phyloP scores from a whole-genome alignment of 2,888 invertebrate genomes.

The Drosophila suboccidentalis region DNA sequence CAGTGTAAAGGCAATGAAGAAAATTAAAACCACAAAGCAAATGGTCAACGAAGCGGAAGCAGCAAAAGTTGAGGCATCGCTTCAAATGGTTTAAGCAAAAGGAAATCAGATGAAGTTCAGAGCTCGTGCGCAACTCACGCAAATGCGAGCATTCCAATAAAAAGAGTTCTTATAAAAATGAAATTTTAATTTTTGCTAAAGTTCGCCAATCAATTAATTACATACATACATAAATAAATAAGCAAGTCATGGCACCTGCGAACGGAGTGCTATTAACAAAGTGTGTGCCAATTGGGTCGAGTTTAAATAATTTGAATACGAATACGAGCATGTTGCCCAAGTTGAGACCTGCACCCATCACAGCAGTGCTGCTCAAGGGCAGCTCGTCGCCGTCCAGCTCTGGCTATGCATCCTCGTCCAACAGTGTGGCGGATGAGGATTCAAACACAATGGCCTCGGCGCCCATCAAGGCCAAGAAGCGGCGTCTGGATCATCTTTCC shows the following conservation, averaged over 20 bases:
- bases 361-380: conserved; percentile 57
- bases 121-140: conserved; percentile 41
- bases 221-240: conserved; percentile 16
- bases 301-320: conserved; percentile 73
- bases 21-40: conserved; percentile 57
- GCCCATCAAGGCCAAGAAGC: conserved; percentile 87
- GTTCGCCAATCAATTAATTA: conserved; percentile 11
- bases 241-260: conserved; percentile 63
- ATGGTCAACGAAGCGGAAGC: conserved; percentile 52
- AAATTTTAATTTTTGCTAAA: conserved; percentile 41
- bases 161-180: conserved; percentile 45
- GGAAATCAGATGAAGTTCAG: conserved; percentile 64
- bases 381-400: conserved; percentile 56
- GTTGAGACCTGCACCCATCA: conserved; percentile 61
- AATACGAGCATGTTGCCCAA: conserved; percentile 71
- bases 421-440: conserved; percentile 64
- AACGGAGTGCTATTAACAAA: conserved; percentile 83
- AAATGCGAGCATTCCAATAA: conserved; percentile 22
- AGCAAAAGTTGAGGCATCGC: conserved; percentile 37
- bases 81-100: conserved; percentile 50
- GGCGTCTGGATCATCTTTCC: conserved; percentile 92
- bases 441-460: conserved; percentile 21
- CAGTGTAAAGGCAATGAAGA: conserved; percentile 70
- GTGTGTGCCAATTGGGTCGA: conserved; percentile 81
- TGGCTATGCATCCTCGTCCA: conserved; percentile 66